phyloP scores from a whole-genome alignment of 2,113 vertebrate species.

The Antennarius striatus region DNA sequence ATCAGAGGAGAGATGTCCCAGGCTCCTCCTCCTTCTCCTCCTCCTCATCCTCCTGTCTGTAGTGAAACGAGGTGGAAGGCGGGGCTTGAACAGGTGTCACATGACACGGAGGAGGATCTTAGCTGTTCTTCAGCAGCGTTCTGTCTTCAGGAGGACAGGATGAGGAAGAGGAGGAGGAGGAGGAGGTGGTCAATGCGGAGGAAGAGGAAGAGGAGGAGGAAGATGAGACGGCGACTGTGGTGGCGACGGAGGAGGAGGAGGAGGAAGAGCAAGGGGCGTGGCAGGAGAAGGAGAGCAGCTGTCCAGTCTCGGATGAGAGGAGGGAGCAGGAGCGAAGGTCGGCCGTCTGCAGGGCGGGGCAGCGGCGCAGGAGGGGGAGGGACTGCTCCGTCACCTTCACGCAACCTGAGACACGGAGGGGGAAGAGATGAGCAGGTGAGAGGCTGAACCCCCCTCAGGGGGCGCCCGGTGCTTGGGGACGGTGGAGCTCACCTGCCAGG shows the following conservation, averaged over 20 bases:
- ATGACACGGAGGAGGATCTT: conserved; percentile 58
- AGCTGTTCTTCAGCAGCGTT: conserved; percentile 90
- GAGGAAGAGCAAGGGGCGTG: conserved; percentile 38
- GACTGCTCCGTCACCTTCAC: conserved; percentile 89
- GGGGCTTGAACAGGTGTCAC: conserved; percentile 26
- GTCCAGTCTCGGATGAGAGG: conserved; percentile 82
- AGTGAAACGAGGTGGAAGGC: conserved; percentile 47
- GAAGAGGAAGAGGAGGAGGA: conserved; percentile 57
- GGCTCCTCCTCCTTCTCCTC: conserved; percentile 7
- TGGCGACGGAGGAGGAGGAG: conserved; percentile 63
- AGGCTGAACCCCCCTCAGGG: neutral
- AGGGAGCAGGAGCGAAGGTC: conserved; percentile 88
- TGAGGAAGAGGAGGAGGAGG: conserved; percentile 53
- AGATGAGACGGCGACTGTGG: conserved; percentile 72
- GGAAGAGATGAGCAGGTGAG: neutral
- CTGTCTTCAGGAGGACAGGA: conserved; percentile 85
- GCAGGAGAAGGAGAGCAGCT: conserved; percentile 80
- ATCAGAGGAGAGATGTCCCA: too few species aligned
- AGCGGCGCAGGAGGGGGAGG: conserved; percentile 84
- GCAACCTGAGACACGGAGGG: conserved; percentile 76
- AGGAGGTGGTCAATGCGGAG: conserved; percentile 2
- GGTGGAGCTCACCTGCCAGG: conserved; percentile 67
- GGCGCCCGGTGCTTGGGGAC: neutral
- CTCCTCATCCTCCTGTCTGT: conserved; percentile 35
- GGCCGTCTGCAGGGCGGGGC: conserved; percentile 82